Evolutionary conservation across 2,113 vertebrate species (phyloP).

Genomic region (Neogale vison): DNA sequence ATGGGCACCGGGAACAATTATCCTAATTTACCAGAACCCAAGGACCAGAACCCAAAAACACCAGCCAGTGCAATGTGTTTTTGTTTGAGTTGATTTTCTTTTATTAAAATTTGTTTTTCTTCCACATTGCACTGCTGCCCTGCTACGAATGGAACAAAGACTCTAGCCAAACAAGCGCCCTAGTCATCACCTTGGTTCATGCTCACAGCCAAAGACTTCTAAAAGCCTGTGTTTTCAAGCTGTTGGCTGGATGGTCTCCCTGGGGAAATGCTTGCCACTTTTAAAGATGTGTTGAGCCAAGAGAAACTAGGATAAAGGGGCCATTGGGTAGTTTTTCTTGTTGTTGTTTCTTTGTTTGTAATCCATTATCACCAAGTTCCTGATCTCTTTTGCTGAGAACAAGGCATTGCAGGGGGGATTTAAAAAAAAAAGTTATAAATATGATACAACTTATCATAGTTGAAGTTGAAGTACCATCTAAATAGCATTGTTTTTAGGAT

Average conservation of each 20-base stretch:
- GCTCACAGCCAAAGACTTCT: background rate
- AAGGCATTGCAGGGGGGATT: background rate
- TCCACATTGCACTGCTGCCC: background rate
- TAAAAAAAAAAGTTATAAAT: background rate
- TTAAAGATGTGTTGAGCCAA: constrained; percentile 32
- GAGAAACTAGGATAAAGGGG: background rate
- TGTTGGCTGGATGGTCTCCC: constrained; percentile 44
- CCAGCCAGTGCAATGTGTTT: background rate
- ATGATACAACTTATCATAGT: background rate
- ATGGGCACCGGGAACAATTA: background rate
- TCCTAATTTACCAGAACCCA: constrained; percentile 43
- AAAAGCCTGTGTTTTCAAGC: constrained; percentile 46
- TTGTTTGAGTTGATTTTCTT: constrained; percentile 45
- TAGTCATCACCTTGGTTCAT: constrained; percentile 59
- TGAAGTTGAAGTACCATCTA: background rate
- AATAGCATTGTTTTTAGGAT: background rate
- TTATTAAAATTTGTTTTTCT: constrained; percentile 36
- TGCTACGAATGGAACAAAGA: constrained; percentile 63
- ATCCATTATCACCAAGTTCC: constrained; percentile 31
- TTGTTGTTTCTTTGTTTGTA: constrained; percentile 43
- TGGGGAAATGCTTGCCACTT: background rate
- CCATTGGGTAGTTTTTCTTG: background rate
- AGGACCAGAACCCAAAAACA: background rate
- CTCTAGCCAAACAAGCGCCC: constrained; percentile 43
- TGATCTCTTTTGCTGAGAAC: constrained; percentile 38